Base-by-base conservation (phyloP, 2,888 invertebrate genomes). In the Heliothis peltigera region DNA sequence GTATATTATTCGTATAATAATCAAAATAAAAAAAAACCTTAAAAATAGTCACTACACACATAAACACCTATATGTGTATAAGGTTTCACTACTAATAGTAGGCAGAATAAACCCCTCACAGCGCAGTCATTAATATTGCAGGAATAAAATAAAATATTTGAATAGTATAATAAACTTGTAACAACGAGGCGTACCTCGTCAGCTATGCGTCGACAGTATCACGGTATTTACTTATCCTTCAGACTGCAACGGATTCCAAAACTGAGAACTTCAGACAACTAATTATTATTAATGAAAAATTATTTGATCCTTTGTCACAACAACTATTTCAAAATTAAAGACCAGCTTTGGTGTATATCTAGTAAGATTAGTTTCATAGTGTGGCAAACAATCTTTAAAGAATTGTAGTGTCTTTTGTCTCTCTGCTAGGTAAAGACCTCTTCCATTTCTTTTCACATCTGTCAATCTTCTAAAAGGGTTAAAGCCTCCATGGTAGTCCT, bases 151-250 rank as follows among this genome's bases (percentile, higher is more conserved):
- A 18, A 69, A 68, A 54, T 70, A 70, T 75, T 70, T 70, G 60
- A 25, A 44, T 52, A 60, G 47, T 42, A 47, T 49, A 32, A n/a
- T 60, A 49, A 35, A 69, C 21, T 53, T 57, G 28, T 67, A 42
- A 59, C 54, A 48, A 43, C 63, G 48, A 15, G 39, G 51, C 42
- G 32, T 12, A 32, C 32, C 32, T 59, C 60, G 75, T 80, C 81
- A 79, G 83, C 81, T 82, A 80, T 80, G 82, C 81, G 81, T 82
- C 79, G 63, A 81, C 77, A 77, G 72, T 82, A 77, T 72, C 53
- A 47, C 48, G 46, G 61, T 79, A 82, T 84, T 85, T 84, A 73
- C 75, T 39, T 74, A 79, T 75, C 68, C 81, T 75, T 71, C 69
- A 60, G 67, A 64, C 59, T 52, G 47, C 51, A 47, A 28, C 15